Evolutionary conservation across 2,113 vertebrate species (phyloP).

Genomic region (Muntiacus muntjak): DNA sequence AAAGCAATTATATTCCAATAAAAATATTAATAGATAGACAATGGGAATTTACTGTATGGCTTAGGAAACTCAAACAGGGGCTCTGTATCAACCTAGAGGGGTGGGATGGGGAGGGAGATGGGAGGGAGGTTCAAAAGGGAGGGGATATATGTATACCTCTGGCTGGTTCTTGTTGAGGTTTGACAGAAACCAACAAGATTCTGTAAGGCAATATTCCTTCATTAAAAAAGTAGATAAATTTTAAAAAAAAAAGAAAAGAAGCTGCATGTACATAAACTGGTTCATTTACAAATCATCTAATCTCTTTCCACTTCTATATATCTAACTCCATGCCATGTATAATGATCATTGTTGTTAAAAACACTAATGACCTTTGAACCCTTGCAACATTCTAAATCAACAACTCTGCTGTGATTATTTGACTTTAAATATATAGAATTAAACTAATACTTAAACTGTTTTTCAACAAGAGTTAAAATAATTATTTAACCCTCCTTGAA

Average conservation of each 20-base stretch:
- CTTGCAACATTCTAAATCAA: background rate
- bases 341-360: slow-evolving; percentile 19
- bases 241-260: background rate
- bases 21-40: background rate
- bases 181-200: background rate
- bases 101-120: background rate
- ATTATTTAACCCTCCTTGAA: slow-evolving; percentile 3
- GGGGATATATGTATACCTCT: background rate
- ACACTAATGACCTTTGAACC: background rate
- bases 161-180: background rate
- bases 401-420: background rate
- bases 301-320: background rate
- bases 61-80: background rate
- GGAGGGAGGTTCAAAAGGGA: background rate
- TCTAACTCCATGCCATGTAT: background rate
- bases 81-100: background rate
- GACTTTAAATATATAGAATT: background rate
- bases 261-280: background rate
- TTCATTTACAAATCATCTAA: background rate
- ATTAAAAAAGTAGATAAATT: background rate
- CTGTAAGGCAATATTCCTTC: background rate
- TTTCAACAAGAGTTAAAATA: background rate
- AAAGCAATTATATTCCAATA: background rate
- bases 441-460: background rate
- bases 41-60: background rate